Base-by-base conservation (phyloP, 2,797 vertebrate species). In the Sternarchorhynchus goeldii region DNA sequence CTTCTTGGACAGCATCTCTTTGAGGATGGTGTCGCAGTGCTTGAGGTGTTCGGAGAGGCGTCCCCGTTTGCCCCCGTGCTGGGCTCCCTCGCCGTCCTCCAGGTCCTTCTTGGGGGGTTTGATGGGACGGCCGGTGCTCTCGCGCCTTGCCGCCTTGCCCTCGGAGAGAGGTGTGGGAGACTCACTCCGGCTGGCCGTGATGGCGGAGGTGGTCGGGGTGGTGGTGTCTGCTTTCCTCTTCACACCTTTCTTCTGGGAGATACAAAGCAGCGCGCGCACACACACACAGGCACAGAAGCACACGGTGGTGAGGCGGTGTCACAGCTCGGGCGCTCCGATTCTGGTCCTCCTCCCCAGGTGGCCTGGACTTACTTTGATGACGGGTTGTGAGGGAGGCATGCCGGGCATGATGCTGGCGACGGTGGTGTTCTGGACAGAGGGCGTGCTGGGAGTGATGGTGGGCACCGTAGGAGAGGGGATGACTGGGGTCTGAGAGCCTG, bases 1-100 rank as follows among this genome's bases (percentile, higher is more conserved):
- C 84, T 96, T 99, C 91, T 96, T 98, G 0, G 96, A 97, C 5
- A 98, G 92, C 95, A 99, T 93, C 83, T 99, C 98, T 85, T 93
- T 94, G 81, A 99, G 94, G 85, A 99, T 96, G 71, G 91, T 91
- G 71, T 92, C 93, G 69, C 97, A 99, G 90, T 94, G 93, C 73
- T 92, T 93, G 58, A 99, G 94, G 86, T 96, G 96, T 80, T 96
- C 93, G 0, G 91, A 93, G 65, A 94, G 91, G 62, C 90, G 87
- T 75, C 93, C 90, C 69, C 89, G 93, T 84, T 94, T 94, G 16
- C 88, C 89, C 0, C 89, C 92, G 0, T 91, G 91, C 88, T 90
- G 91, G 0, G 91, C 92, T 1, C 89, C 84, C 85, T 95, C 93
- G 0, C 90, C 91, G 0, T 94, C 94, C 25, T 94, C 94, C 53